Conservation (phyloP, 2,797 vertebrate genomes). For the Morelia viridis region DNA sequence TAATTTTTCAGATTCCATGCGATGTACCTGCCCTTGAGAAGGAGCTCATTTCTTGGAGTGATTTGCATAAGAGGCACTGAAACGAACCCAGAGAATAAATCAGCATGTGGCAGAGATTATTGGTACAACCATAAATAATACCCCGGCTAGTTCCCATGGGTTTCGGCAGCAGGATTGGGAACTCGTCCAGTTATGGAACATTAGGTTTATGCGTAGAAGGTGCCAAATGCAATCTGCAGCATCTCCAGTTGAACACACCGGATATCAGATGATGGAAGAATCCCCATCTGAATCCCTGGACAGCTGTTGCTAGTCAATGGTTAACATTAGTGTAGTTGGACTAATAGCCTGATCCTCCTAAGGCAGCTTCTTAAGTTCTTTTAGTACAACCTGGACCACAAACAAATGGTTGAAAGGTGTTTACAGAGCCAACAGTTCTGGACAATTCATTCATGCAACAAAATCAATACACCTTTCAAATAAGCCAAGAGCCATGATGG, state of each 20-base stretch:
- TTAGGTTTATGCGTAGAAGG: not conserved
- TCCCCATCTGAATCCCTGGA: not conserved
- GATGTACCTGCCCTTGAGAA: not conserved
- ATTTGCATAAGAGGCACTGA: not conserved
- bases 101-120: too few relatives aligned
- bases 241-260: not conserved
- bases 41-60: not conserved
- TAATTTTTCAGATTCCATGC: not conserved
- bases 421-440: not conserved
- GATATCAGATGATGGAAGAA: not conserved
- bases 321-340: not conserved
- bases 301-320: not conserved
- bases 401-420: not conserved
- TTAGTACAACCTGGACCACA: not conserved
- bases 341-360: not conserved
- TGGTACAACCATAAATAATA: not conserved
- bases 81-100: not conserved
- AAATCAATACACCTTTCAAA: not conserved
- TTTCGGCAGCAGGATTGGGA: not conserved
- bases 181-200: not conserved
- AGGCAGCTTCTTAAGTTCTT: not conserved
- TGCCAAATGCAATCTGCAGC: not conserved
- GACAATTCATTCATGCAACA: not conserved
- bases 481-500: not conserved
- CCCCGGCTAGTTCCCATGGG: too few relatives aligned